Evolutionary conservation across 2,797 vertebrate genomes (phyloP).

Genomic region (Myiotriccus ornatus): DNA sequence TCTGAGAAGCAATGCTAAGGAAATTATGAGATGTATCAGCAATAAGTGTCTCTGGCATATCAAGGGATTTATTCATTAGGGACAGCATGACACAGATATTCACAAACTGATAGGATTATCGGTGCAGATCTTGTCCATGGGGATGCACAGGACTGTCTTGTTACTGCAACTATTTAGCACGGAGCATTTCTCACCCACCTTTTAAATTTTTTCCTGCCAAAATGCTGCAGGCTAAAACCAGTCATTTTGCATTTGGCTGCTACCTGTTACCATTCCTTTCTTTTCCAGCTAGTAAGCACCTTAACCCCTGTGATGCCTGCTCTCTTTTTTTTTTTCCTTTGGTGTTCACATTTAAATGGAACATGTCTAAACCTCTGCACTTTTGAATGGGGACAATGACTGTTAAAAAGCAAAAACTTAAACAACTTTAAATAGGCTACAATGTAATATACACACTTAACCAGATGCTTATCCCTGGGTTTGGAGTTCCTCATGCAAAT

Average conservation of each 20-base stretch:
- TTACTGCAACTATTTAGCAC: slow-evolving; percentile 1
- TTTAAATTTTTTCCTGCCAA: slow-evolving; percentile 8
- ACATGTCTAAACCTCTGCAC: background rate
- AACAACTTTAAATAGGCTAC: background rate
- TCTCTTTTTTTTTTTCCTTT: background rate
- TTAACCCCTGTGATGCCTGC: background rate
- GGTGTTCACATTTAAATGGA: background rate
- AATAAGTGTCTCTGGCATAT: background rate
- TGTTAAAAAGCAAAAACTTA: background rate
- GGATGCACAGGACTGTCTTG: background rate
- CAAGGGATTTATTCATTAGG: background rate
- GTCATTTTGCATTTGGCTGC: slow-evolving; percentile 16
- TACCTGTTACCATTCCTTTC: slow-evolving; percentile 30
- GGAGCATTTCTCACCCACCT: background rate
- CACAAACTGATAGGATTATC: background rate
- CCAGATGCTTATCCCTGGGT: background rate
- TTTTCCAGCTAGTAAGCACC: background rate
- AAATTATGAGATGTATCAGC: background rate
- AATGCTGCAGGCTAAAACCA: background rate
- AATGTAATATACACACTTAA: background rate
- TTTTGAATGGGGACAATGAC: background rate
- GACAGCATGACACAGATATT: background rate
- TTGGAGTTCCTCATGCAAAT: background rate
- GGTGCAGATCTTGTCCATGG: background rate
- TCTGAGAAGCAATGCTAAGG: background rate